These are phyloP conservation scores for Ips nitidus DNA, from an alignment of 1,140 invertebrate species.

Conservation along the genomic window DNA sequence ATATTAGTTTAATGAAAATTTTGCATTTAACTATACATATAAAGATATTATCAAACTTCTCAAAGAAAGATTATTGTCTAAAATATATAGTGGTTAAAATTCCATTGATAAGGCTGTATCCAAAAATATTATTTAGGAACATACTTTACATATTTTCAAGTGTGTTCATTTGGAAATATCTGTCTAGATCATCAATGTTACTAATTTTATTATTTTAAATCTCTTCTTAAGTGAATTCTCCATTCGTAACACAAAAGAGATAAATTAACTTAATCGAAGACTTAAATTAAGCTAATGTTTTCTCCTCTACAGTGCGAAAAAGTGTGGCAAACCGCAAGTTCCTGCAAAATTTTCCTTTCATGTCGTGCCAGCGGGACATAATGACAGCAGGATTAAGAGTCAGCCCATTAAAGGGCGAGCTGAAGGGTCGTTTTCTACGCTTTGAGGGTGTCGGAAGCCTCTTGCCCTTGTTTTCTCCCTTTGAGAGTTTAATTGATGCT, in stretches of 20 bases:
- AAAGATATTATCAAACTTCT: no score
- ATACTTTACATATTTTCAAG: no score
- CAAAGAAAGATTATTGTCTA: no score
- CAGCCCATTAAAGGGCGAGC: conserved; percentile 39
- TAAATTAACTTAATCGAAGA: not conserved
- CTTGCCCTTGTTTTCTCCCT: conserved; percentile 38
- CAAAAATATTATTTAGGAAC: no score
- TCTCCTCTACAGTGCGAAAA: not conserved
- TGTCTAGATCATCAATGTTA: no score
- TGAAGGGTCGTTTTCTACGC: conserved; percentile 32
- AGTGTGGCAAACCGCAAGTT: conserved; percentile 27
- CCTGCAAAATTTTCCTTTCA: conserved; percentile 38
- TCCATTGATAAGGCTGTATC: no score
- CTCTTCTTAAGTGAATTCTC: not conserved
- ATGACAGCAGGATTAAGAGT: conserved; percentile 44
- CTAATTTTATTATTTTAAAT: no score
- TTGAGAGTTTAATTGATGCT: conserved; percentile 40
- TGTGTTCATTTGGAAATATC: no score
- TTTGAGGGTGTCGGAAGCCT: conserved; percentile 36
- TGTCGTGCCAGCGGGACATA: conserved; percentile 36
- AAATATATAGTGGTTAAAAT: no score
- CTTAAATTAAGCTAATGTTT: conserved; percentile 25
- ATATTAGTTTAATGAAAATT: no score
- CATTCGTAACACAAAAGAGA: not conserved
- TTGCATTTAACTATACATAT: no score